Percentiles rank a stretch among this genome's conserved stretches.
These are phyloP conservation scores for Sminthopsis crassicaudata DNA, from an alignment of 2,113 vertebrate genomes.

Conservation along the genomic window DNA sequence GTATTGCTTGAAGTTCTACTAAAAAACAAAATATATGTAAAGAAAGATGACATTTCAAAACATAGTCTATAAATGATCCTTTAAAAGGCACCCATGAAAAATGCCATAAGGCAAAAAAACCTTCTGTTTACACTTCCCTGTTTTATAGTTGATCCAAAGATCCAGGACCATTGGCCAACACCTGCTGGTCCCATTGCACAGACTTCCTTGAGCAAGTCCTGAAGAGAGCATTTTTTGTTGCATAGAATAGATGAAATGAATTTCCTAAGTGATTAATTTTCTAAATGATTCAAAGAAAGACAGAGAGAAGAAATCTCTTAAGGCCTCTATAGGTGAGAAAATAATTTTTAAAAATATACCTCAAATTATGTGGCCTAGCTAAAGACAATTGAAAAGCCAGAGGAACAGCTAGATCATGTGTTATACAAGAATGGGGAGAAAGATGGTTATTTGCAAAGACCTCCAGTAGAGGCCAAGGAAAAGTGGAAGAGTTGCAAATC, in stretches of 20 bases:
- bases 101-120: conserved; percentile 29
- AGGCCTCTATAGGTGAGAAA: background rate
- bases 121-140: conserved; percentile 30
- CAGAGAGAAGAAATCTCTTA: conserved; percentile 4
- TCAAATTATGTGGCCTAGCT: background rate
- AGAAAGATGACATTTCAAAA: background rate
- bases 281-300: conserved; percentile 29
- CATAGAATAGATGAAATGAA: background rate
- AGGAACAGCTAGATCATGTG: background rate
- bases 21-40: background rate
- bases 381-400: background rate
- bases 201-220: conserved; percentile 9
- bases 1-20: background rate
- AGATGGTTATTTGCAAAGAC: background rate
- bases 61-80: background rate
- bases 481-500: background rate
- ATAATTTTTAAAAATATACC: background rate
- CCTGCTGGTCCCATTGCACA: background rate
- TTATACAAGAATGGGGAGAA: background rate
- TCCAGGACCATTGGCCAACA: background rate
- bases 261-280: conserved; percentile 1
- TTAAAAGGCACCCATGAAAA: background rate
- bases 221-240: background rate
- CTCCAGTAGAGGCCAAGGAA: background rate
- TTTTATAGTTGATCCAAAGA: background rate